Conservation (phyloP, 1,140 invertebrate genomes). For the Linepithema humile region DNA sequence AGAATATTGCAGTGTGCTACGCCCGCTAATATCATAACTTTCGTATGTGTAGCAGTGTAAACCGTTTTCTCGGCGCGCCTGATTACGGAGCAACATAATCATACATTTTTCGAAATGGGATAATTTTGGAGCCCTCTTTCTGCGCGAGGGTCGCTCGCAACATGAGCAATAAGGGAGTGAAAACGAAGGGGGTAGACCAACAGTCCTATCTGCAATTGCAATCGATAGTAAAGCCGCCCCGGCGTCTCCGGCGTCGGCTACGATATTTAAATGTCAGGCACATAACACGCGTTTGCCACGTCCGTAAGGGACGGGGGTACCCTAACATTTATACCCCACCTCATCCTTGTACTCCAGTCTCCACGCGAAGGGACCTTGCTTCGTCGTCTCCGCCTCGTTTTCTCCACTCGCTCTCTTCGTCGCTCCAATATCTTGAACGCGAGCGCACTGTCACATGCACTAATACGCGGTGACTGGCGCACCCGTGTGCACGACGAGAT, state of each 20-base stretch:
- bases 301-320: slow-evolving; percentile 65
- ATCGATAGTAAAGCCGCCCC: slow-evolving; percentile 73
- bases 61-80: neutral
- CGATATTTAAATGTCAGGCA: slow-evolving; percentile 84
- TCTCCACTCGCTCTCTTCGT: neutral
- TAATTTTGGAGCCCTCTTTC: slow-evolving; percentile 13
- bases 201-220: slow-evolving; percentile 74
- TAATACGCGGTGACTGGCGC: neutral
- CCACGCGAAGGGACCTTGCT: slow-evolving; percentile 23
- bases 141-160: neutral
- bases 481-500: neutral
- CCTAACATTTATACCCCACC: slow-evolving; percentile 77
- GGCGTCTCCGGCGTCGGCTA: slow-evolving; percentile 63
- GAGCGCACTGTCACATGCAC: neutral
- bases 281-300: slow-evolving; percentile 78
- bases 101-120: slow-evolving; percentile 41
- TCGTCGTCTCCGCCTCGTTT: neutral
- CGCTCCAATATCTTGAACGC: slow-evolving; percentile 6
- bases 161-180: slow-evolving; percentile 12
- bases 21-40: slow-evolving; percentile 16
- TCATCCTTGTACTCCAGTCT: slow-evolving; percentile 56
- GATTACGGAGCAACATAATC: neutral
- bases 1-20: too few species aligned
- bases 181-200: slow-evolving; percentile 28
- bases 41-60: neutral